phyloP scores from a whole-genome alignment of 2,888 invertebrate genomes.

The Eumacrocentrus americanus region DNA sequence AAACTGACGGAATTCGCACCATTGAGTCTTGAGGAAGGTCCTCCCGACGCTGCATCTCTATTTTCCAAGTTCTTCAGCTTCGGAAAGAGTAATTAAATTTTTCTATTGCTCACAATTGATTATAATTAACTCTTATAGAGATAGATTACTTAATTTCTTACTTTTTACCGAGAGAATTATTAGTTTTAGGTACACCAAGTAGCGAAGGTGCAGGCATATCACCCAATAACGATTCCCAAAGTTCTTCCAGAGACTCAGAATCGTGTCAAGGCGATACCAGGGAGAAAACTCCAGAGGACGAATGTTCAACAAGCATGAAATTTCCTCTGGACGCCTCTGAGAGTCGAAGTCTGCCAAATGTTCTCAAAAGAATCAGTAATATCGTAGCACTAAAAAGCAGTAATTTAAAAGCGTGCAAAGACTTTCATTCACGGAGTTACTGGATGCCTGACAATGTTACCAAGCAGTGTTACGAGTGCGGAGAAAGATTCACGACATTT shows the following conservation, averaged over 20 bases:
- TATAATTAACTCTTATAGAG: no score
- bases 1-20: slow-evolving; percentile 82
- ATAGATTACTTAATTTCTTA: neutral
- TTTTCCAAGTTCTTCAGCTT: slow-evolving; percentile 78
- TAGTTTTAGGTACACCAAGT: slow-evolving; percentile 6
- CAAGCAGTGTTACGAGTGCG: slow-evolving; percentile 97
- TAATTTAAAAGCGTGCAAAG: slow-evolving; percentile 76
- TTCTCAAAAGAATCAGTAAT: slow-evolving; percentile 85
- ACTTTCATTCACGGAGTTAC: slow-evolving; percentile 88
- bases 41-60: slow-evolving; percentile 74
- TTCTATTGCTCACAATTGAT: no score
- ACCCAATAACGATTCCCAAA: slow-evolving; percentile 51
- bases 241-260: slow-evolving; percentile 51
- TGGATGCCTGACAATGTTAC: slow-evolving; percentile 99
- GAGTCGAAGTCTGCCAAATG: slow-evolving; percentile 83
- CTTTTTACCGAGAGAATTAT: no score
- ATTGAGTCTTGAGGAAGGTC: slow-evolving; percentile 76
- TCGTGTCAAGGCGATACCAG: slow-evolving; percentile 48
- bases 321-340: slow-evolving; percentile 68
- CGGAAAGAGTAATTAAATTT: slow-evolving; percentile 69
- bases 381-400: slow-evolving; percentile 80
- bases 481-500: slow-evolving; percentile 91
- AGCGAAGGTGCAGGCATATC: slow-evolving; percentile 39
- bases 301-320: slow-evolving; percentile 46
- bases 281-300: slow-evolving; percentile 53